phyloP scores from a whole-genome alignment of 2,797 vertebrate genomes.

The Crenichthys baileyi region DNA sequence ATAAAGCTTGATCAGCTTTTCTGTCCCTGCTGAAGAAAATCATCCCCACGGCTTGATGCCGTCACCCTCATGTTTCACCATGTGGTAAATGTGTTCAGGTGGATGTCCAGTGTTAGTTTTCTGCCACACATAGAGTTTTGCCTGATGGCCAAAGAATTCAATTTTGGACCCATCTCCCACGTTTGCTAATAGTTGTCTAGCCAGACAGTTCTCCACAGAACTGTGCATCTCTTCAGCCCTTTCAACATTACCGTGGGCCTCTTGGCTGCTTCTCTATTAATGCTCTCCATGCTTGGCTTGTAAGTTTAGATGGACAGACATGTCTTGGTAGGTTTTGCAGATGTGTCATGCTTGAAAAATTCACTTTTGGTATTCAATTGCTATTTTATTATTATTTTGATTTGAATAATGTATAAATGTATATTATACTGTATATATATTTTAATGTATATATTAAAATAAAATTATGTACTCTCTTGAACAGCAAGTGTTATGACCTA shows the following conservation, averaged over 20 bases:
- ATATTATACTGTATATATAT: not conserved
- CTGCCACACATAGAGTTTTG: not conserved
- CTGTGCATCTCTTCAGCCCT: not conserved
- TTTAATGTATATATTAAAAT: not conserved
- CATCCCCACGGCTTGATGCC: not conserved
- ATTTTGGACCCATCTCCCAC: not conserved
- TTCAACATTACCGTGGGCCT: not conserved
- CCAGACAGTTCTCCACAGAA: not conserved
- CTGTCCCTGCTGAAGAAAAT: not conserved
- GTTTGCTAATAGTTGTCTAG: not conserved
- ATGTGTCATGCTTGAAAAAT: not conserved
- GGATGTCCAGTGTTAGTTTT: not conserved
- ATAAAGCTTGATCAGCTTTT: not conserved
- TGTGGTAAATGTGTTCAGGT: not conserved
- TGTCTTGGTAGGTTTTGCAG: not conserved
- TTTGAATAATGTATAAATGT: not conserved
- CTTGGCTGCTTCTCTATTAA: not conserved
- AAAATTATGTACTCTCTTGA: not conserved
- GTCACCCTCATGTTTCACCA: not conserved
- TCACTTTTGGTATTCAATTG: not conserved
- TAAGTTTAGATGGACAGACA: not conserved
- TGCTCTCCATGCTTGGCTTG: not conserved
- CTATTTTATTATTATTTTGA: not conserved
- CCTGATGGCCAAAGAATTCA: not conserved
- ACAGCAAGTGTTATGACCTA: not conserved